phyloP scores from a whole-genome alignment of 2,797 vertebrate genomes.

The Sardinella longiceps region DNA sequence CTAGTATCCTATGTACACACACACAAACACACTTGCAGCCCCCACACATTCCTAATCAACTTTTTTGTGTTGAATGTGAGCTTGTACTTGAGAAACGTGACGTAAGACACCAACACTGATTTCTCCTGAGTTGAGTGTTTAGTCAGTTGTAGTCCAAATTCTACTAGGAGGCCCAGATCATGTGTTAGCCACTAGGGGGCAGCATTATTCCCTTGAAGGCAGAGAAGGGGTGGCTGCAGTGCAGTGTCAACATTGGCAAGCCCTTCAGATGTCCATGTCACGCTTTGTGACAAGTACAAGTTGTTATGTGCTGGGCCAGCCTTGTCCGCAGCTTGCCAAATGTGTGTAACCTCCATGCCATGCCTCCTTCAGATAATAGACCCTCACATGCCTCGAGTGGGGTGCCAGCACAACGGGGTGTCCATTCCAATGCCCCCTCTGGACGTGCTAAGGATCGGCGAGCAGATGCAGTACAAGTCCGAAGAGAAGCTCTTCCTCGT shows the following conservation, averaged over 20 bases:
- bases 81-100: not conserved
- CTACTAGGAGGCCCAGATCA: not conserved
- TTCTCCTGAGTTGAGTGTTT: not conserved
- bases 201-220: conserved; percentile 45
- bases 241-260: not conserved
- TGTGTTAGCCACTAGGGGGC: conserved; percentile 57
- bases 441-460: conserved; percentile 93
- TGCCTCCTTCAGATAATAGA: conserved; percentile 86
- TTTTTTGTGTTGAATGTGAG: not conserved
- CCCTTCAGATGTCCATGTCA: not conserved
- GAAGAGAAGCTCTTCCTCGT: conserved; percentile 95
- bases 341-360: not conserved
- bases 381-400: conserved; percentile 95
- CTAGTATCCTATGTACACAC: too few species aligned
- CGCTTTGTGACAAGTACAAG: conserved; percentile 14
- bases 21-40: not conserved
- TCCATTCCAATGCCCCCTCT: conserved; percentile 93
- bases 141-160: not conserved
- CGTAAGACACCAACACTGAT: not conserved
- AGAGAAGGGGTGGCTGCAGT: not conserved
- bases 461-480: conserved; percentile 98
- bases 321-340: not conserved
- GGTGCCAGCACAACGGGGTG: conserved; percentile 96
- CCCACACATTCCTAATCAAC: not conserved
- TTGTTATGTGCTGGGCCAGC: conserved; percentile 10